Evolutionary conservation across 2,113 vertebrate genomes (phyloP).

Genomic region (Nematolebias whitei): DNA sequence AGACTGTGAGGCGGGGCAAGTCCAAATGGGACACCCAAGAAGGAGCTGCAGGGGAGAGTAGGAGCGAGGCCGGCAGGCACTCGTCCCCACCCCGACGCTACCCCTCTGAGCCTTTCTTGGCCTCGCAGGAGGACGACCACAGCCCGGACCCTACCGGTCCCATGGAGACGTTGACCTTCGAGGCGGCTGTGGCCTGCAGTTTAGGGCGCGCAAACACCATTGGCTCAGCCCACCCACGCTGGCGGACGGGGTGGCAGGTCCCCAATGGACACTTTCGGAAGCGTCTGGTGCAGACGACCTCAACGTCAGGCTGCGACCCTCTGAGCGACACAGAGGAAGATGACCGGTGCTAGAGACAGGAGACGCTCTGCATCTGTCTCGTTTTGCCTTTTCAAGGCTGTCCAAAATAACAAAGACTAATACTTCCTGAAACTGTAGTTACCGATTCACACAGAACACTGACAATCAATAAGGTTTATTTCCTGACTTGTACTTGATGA

Average conservation of each 20-base stretch:
- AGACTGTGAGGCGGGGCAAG: conserved; percentile 55
- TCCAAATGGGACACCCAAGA: conserved; percentile 54
- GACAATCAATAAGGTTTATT: conserved; percentile 66
- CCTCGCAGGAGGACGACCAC: conserved; percentile 90
- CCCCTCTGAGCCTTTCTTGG: conserved; percentile 94
- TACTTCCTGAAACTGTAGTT: conserved; percentile 69
- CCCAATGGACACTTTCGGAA: conserved; percentile 96
- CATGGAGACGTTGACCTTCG: conserved; percentile 97
- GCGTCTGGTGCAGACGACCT: conserved; percentile 86
- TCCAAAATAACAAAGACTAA: conserved; percentile 50
- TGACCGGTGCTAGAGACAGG: conserved; percentile 88
- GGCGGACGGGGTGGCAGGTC: conserved; percentile 94
- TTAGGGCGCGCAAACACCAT: conserved; percentile 95
- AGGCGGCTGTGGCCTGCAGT: conserved; percentile 94
- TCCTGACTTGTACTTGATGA: conserved; percentile 70
- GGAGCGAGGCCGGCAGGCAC: conserved; percentile 23
- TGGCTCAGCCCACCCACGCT: conserved; percentile 84
- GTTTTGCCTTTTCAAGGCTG: conserved; percentile 40
- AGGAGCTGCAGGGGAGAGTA: conserved; percentile 40
- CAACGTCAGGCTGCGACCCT: conserved; percentile 87
- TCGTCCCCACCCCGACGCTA: conserved; percentile 87
- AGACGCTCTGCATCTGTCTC: conserved; percentile 13
- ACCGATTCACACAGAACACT: conserved; percentile 67
- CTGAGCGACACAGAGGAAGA: conserved; percentile 96
- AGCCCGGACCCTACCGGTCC: conserved; percentile 90